A percentile compares a stretch with the other conserved stretches of the same genome.
Evolutionary conservation across 2,113 vertebrate genomes (phyloP).

Genomic region (Gallinago media): DNA sequence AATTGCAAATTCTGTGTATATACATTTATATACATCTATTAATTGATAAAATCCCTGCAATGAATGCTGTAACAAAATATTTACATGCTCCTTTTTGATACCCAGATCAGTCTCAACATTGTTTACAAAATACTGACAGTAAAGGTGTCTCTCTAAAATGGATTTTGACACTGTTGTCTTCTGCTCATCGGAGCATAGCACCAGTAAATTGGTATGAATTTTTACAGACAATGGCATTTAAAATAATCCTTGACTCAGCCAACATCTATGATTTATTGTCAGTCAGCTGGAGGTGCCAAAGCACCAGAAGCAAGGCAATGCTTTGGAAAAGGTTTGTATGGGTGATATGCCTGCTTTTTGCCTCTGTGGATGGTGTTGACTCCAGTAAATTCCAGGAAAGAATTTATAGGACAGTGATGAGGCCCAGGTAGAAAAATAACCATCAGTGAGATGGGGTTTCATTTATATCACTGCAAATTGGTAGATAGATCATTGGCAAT

Average conservation of each 20-base stretch:
- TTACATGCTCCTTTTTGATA: background rate
- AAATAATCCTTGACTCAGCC: slow-evolving; percentile 6
- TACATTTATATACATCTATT: background rate
- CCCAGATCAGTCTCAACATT: background rate
- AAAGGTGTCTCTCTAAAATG: slow-evolving; percentile 24
- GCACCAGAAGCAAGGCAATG: slow-evolving; percentile 20
- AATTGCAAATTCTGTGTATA: background rate
- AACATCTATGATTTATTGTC: slow-evolving; percentile 42
- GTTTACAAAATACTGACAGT: slow-evolving; percentile 11
- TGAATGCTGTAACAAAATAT: background rate
- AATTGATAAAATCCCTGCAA: background rate
- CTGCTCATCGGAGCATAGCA: slow-evolving; percentile 12
- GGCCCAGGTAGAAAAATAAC: background rate
- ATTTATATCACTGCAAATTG: background rate
- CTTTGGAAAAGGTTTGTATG: slow-evolving; percentile 1
- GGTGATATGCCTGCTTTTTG: background rate
- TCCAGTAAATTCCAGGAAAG: slow-evolving; percentile 1
- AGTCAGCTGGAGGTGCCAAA: slow-evolving; percentile 40
- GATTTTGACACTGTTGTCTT: slow-evolving; percentile 27
- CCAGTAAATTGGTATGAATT: slow-evolving; percentile 40
- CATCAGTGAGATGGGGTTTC: background rate
- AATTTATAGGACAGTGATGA: background rate
- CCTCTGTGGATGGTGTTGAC: background rate
- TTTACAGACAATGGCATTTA: slow-evolving; percentile 51
- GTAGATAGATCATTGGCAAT: background rate